phyloP scores from a whole-genome alignment of 2,797 vertebrate genomes.

The Tamandua tetradactyla region DNA sequence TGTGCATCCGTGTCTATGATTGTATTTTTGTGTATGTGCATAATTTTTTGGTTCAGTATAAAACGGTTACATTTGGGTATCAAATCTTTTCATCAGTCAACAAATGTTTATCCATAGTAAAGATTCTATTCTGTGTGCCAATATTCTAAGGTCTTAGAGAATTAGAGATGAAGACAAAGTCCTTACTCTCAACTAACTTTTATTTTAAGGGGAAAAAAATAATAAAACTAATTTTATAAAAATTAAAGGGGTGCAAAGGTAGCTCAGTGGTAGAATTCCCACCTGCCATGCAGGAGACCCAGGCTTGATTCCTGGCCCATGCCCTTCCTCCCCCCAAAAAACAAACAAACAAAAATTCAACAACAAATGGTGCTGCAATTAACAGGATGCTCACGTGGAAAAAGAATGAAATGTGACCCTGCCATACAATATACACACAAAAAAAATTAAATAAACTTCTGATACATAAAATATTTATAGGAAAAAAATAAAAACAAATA shows the following conservation, averaged over 20 bases:
- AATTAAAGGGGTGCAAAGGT: no score
- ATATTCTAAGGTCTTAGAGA: not conserved
- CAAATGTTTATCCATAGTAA: not conserved
- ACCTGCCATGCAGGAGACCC: no score
- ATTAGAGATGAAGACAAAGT: not conserved
- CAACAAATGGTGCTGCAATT: no score
- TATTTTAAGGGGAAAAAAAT: conserved; percentile 34
- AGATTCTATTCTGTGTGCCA: not conserved
- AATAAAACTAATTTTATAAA: not conserved
- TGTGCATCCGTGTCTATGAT: not conserved
- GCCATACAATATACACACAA: no score
- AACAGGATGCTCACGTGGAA: no score
- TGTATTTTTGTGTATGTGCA: not conserved
- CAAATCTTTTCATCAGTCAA: not conserved
- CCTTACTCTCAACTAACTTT: not conserved
- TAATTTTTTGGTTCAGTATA: not conserved
- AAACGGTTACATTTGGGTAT: not conserved
- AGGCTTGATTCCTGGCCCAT: no score
- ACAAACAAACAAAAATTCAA: no score
- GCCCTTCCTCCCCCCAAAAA: no score
- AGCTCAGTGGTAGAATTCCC: no score
- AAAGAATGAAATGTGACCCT: no score
- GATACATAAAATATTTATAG: not conserved
- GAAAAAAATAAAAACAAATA: not conserved
- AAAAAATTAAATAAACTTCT: conserved; percentile 42